Conservation (phyloP, 92 coral and sea anemone species). For the Paragorgia papillata region DNA sequence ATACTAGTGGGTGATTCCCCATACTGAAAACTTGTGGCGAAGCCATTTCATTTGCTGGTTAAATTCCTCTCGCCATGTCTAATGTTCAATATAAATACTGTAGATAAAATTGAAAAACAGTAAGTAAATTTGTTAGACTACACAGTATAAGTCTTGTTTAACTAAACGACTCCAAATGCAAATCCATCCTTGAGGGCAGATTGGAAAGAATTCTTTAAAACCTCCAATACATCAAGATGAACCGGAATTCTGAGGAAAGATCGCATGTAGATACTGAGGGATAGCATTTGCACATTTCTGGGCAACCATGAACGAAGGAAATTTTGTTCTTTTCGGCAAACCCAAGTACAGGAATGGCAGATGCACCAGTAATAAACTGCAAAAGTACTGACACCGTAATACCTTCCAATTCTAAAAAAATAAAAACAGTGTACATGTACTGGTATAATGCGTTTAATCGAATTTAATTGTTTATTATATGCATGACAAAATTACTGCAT, state of each 20-base stretch:
- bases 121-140: too few species aligned
- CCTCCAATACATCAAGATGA: conserved; percentile 17
- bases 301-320: conserved; percentile 36
- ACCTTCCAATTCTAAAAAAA: conserved; percentile 30
- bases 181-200: conserved; percentile 31
- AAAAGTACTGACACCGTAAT: conserved; percentile 21
- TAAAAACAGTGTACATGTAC: neutral
- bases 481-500: too few species aligned
- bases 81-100: too few species aligned
- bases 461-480: too few species aligned
- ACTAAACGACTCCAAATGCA: conserved; percentile 20
- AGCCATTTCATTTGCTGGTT: too few species aligned
- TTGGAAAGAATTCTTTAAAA: conserved; percentile 6
- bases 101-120: too few species aligned
- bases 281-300: conserved; percentile 31
- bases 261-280: conserved; percentile 43
- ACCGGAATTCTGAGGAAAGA: conserved; percentile 28
- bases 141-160: too few species aligned
- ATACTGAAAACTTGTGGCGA: too few species aligned
- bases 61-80: too few species aligned
- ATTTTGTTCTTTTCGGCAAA: conserved; percentile 28
- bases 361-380: conserved; percentile 47
- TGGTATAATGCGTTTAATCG: neutral
- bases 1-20: too few species aligned
- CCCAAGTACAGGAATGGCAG: conserved; percentile 48